Conservation (phyloP, 2,113 vertebrate genomes). For the Quiscalus mexicanus region DNA sequence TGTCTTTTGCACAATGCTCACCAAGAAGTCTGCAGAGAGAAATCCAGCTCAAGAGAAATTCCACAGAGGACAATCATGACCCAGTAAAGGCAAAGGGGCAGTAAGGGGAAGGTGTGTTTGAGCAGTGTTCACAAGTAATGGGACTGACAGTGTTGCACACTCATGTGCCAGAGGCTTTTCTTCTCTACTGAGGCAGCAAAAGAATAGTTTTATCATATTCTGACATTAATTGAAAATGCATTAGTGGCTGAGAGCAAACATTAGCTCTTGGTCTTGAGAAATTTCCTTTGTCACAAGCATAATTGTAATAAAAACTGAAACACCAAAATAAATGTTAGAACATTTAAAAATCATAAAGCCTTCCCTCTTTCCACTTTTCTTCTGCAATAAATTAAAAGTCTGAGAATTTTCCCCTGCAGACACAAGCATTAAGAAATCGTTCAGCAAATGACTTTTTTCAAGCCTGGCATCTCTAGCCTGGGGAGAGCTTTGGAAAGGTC, state of each 20-base stretch:
- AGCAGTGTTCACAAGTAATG: neutral
- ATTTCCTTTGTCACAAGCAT: neutral
- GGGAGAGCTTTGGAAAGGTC: constrained; percentile 34
- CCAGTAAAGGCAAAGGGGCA: neutral
- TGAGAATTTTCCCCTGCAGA: neutral
- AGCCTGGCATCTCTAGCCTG: constrained; percentile 18
- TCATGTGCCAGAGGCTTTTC: neutral
- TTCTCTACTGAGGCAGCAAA: neutral
- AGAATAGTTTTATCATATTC: neutral
- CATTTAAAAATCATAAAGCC: constrained; percentile 25
- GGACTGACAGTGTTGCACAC: neutral
- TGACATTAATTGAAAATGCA: neutral
- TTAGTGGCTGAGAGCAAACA: constrained; percentile 16
- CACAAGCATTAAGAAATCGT: constrained; percentile 28
- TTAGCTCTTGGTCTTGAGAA: constrained; percentile 6
- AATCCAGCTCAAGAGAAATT: neutral
- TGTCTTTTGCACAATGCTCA: neutral
- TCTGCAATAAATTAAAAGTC: constrained; percentile 14
- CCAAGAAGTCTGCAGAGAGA: neutral
- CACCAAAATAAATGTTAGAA: constrained; percentile 7
- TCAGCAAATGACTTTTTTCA: constrained; percentile 25
- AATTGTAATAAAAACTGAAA: constrained; percentile 37
- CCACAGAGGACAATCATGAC: neutral
- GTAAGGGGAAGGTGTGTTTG: neutral
- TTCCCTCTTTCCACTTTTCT: constrained; percentile 5